phyloP scores from a whole-genome alignment of 1,140 invertebrate species.

The Drosophila lowei region DNA sequence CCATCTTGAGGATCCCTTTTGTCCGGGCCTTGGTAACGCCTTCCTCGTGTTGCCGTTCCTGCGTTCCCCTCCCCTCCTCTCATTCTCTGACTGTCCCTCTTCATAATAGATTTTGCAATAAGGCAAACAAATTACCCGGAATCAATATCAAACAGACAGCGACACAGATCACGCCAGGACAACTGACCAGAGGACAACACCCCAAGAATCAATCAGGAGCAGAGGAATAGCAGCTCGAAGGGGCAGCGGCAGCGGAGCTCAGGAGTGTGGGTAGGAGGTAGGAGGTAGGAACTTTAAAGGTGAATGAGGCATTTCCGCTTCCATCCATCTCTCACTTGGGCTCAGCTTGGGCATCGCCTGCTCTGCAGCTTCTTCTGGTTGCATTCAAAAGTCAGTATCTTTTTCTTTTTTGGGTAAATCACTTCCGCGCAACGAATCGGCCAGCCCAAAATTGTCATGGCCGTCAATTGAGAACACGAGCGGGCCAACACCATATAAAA shows the following conservation, averaged over 20 bases:
- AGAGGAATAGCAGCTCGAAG: too few species aligned
- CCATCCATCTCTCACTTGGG: too few species aligned
- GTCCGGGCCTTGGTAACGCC: slow-evolving; percentile 20
- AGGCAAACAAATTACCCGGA: slow-evolving; percentile 30
- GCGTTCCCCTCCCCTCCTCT: not conserved
- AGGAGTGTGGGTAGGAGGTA: slow-evolving; percentile 22
- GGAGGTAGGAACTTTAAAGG: slow-evolving; percentile 6
- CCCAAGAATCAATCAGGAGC: slow-evolving; percentile 59
- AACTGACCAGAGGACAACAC: slow-evolving; percentile 63
- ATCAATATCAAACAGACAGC: slow-evolving; percentile 32
- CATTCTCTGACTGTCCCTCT: not conserved
- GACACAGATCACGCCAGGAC: slow-evolving; percentile 65
- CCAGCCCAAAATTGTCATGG: slow-evolving; percentile 73
- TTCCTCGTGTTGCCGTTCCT: slow-evolving; percentile 4
- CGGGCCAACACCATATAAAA: slow-evolving; percentile 14
- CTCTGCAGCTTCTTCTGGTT: slow-evolving; percentile 39
- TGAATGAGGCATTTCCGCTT: slow-evolving; percentile 63
- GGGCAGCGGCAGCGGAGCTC: not conserved
- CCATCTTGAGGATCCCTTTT: slow-evolving; percentile 37
- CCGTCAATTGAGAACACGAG: slow-evolving; percentile 71
- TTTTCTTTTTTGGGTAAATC: slow-evolving; percentile 59
- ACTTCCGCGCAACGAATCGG: slow-evolving; percentile 75
- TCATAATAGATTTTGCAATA: slow-evolving; percentile 35
- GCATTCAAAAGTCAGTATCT: slow-evolving; percentile 36
- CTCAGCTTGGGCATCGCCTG: slow-evolving; percentile 7